Evolutionary conservation across 2,888 invertebrate species (phyloP).

Genomic region (Clepsis dumicolana): DNA sequence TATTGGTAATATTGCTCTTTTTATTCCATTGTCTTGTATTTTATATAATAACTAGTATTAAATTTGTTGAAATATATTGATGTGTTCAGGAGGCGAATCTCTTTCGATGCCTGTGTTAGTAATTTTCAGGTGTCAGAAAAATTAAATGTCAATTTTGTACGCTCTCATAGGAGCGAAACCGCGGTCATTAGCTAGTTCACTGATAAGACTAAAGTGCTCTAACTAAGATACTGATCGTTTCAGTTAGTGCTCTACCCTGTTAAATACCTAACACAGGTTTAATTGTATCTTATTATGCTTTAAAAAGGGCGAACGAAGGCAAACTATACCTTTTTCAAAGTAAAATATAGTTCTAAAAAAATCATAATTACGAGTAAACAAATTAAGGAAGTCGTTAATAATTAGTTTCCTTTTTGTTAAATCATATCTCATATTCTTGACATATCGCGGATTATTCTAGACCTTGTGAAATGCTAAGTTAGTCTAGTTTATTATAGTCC

Average conservation of each 20-base stretch:
- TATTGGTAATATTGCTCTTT: too few relatives aligned
- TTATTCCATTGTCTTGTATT: too few relatives aligned
- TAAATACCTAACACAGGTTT: background rate
- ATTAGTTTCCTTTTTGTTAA: constrained; percentile 36
- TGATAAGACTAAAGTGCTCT: background rate
- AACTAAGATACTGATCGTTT: background rate
- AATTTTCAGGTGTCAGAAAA: too few relatives aligned
- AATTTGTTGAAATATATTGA: too few relatives aligned
- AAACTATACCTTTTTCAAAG: constrained; percentile 21
- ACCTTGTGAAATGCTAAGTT: constrained; percentile 38
- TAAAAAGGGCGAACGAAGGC: constrained; percentile 21
- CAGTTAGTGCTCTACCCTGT: background rate
- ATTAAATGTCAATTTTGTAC: too few relatives aligned
- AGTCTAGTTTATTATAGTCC: constrained; percentile 25
- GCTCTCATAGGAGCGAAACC: too few relatives aligned
- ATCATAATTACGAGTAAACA: constrained; percentile 33
- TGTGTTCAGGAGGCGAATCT: too few relatives aligned
- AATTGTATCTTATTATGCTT: constrained; percentile 15
- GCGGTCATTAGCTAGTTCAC: background rate
- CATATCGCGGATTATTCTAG: constrained; percentile 31
- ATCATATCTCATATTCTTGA: constrained; percentile 38
- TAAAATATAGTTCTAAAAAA: constrained; percentile 22
- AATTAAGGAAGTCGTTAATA: constrained; percentile 35
- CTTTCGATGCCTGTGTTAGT: too few relatives aligned
- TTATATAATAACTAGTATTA: too few relatives aligned